Evolutionary conservation across 2,113 vertebrate species (phyloP).

Genomic region (Propithecus coquereli): DNA sequence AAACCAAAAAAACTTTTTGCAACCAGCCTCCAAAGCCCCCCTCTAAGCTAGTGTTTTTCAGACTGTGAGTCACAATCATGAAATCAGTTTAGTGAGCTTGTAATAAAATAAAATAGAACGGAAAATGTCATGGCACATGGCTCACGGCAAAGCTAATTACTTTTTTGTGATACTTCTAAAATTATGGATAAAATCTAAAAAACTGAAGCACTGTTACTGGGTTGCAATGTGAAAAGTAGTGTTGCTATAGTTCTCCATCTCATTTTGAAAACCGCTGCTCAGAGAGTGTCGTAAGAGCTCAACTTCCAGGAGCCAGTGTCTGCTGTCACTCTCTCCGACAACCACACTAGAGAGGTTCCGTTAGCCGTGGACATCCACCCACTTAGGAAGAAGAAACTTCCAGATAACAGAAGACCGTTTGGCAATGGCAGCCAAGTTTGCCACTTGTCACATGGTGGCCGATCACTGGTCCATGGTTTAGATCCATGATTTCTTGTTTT

Average conservation of each 20-base stretch:
- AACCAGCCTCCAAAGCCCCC: background rate
- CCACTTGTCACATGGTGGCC: background rate
- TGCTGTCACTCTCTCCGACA: background rate
- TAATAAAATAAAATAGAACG: background rate
- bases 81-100: background rate
- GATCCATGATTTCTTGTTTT: background rate
- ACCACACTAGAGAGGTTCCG: accelerated
- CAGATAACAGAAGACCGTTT: background rate
- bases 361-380: accelerated
- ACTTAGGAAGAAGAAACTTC: background rate
- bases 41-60: background rate
- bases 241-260: background rate
- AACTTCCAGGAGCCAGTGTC: accelerated
- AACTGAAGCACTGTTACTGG: background rate
- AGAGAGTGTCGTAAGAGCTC: background rate
- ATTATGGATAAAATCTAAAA: background rate
- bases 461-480: background rate
- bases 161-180: background rate
- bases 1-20: background rate
- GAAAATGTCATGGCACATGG: background rate
- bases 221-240: background rate
- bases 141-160: background rate
- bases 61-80: background rate
- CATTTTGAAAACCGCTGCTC: background rate
- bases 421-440: background rate